Evolutionary conservation across 2,113 vertebrate species (phyloP), one percentile per base, ranked within the genome.

Genomic region (Sakesphorus luctuosus): DNA sequence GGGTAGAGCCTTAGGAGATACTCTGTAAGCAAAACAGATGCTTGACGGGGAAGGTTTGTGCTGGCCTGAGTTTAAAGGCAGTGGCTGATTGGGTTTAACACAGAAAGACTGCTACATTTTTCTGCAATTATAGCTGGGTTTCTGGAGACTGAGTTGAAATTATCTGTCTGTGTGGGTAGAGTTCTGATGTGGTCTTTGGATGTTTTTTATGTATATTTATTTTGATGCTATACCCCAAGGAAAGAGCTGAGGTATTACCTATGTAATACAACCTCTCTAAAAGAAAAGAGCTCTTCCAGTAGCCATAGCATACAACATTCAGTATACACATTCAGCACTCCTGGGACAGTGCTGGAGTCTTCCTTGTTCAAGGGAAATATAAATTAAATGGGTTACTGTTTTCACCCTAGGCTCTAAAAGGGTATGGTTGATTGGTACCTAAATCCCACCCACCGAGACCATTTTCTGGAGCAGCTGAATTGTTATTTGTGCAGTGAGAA

Each of bases 391-490:
- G 12, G n/a, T 65, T 53, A 49, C 28, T 75, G 46, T 33, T 71
- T 82, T 66, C 75, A 63, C 3, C 9, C 13, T 2, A 17, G 33
- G 18, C 17, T 89, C 46, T 78, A 5, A 58, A 69, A 76, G 11
- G 33, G 47, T 56, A 23, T 0, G 0, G 25, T 31, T 55, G 33
- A 55, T 63, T 0, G 0, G 43, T 67, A 65, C 10, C 46, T 67
- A 49, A 59, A 35, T 63, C 13, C 17, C 10, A 18, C 2, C 7
- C 29, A 1, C 1, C 18, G 9, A 61, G 46, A 49, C 17, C 13
- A 25, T 77, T 88, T 52, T 73, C 46, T 40, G 56, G 43, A 77
- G 67, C 1, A 78, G 46, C 44, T 69, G 44, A 75, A 36, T 44
- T 67, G 29, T 55, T 82, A 18, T 33, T 46, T 6, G 29, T 4